Evolutionary conservation across 2,113 vertebrate genomes (phyloP).

Genomic region (Pterocles gutturalis): DNA sequence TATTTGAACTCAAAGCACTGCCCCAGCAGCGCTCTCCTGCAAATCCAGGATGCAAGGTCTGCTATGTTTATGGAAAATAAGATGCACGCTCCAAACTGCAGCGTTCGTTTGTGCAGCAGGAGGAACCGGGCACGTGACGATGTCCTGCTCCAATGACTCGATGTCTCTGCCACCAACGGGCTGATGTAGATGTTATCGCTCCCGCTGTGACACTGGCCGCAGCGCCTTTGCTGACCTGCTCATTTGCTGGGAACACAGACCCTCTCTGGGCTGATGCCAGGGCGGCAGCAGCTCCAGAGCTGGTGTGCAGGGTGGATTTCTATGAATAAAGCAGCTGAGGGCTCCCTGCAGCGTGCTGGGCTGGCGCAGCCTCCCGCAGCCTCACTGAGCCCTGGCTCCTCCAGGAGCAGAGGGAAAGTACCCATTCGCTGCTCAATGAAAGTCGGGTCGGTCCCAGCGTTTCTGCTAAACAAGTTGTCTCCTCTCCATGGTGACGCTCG

Average conservation of each 20-base stretch:
- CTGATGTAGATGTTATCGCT: neutral
- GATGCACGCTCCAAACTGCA: neutral
- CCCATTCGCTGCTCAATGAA: accelerated
- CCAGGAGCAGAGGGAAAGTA: neutral
- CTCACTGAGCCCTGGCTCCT: neutral
- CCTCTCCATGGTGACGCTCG: neutral
- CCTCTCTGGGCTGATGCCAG: neutral
- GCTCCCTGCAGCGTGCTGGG: neutral
- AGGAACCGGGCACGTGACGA: neutral
- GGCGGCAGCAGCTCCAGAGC: neutral
- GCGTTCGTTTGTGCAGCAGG: neutral
- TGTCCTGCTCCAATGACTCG: neutral
- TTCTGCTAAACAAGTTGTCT: neutral
- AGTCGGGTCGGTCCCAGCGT: accelerated
- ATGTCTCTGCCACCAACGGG: neutral
- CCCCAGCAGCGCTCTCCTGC: neutral
- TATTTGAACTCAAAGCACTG: neutral
- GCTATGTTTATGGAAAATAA: neutral
- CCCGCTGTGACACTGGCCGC: neutral
- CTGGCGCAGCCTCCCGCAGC: neutral
- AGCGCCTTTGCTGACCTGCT: neutral
- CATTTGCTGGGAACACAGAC: neutral
- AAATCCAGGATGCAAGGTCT: neutral
- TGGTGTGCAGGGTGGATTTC: neutral
- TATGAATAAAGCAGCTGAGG: neutral